Conservation (phyloP, 2,888 invertebrate genomes). For the Seladonia tumulorum region DNA sequence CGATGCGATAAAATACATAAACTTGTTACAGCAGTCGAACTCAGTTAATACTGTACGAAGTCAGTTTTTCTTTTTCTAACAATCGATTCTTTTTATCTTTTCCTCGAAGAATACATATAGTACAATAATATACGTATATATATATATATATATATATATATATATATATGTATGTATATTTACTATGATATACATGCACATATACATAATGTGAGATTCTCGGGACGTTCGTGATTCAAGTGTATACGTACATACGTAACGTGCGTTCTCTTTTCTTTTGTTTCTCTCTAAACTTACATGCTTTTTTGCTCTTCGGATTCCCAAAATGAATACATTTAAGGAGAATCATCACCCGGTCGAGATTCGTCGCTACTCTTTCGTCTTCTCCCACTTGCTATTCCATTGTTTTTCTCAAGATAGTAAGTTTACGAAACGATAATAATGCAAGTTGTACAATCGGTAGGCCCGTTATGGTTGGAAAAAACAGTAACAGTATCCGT, state of each 20-base stretch:
- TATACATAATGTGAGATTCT: slow-evolving; percentile 48
- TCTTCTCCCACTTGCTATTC: not conserved
- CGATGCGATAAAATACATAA: slow-evolving; percentile 65
- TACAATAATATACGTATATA: slow-evolving; percentile 35
- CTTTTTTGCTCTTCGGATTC: slow-evolving; percentile 4
- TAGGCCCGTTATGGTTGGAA: slow-evolving; percentile 73
- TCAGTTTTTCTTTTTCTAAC: slow-evolving; percentile 51
- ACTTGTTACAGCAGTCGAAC: slow-evolving; percentile 51
- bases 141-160: slow-evolving; percentile 31
- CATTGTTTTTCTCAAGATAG: not conserved
- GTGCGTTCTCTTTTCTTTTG: not conserved
- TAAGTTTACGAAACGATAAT: slow-evolving; percentile 42
- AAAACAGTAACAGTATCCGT: slow-evolving; percentile 67
- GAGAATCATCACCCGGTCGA: slow-evolving; percentile 33
- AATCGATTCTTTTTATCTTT: slow-evolving; percentile 33
- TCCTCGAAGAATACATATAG: slow-evolving; percentile 48
- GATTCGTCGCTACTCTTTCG: slow-evolving; percentile 15
- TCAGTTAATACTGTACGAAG: slow-evolving; percentile 63
- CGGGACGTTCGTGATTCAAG: slow-evolving; percentile 36
- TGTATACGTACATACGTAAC: not conserved
- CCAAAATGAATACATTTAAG: slow-evolving; percentile 1
- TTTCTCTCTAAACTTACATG: not conserved
- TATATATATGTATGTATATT: slow-evolving; percentile 38
- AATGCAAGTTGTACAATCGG: slow-evolving; percentile 63
- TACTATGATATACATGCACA: slow-evolving; percentile 23